Percentiles rank a stretch among this genome's conserved stretches.
Conservation (phyloP, 2,113 vertebrate species). For the Neopipo cinnamomea region DNA sequence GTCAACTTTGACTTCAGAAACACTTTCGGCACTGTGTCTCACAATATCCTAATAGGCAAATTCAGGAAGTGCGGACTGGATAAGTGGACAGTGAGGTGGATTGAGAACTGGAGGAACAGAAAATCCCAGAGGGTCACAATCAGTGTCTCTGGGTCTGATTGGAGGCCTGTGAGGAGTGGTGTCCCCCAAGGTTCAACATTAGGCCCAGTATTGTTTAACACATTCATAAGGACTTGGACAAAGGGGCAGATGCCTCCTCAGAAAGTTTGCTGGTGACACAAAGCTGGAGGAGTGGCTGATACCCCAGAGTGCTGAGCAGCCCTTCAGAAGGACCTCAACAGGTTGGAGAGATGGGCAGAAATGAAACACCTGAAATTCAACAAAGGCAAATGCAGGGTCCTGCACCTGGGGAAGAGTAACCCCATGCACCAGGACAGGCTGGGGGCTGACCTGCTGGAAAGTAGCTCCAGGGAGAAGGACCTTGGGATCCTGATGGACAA, state of each 20-base stretch:
- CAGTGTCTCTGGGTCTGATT: neutral
- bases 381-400: neutral
- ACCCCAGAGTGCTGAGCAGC: neutral
- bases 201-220: neutral
- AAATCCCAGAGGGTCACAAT: neutral
- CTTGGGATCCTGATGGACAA: no score
- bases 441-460: neutral
- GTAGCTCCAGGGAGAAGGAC: neutral
- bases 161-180: neutral
- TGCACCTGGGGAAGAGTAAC: neutral
- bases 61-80: neutral
- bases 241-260: neutral
- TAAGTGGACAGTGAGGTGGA: neutral
- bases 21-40: neutral
- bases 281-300: neutral
- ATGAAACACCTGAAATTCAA: neutral
- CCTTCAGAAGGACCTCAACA: neutral
- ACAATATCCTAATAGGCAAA: neutral
- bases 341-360: neutral
- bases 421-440: neutral
- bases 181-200: neutral
- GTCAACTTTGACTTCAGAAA: neutral
- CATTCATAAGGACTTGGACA: neutral
- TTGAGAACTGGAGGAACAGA: neutral
- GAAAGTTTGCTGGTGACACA: neutral